A percentile compares a stretch with the other conserved stretches of the same genome.
phyloP scores from a whole-genome alignment of 2,888 invertebrate species.

The Myopa tessellatipennis region DNA sequence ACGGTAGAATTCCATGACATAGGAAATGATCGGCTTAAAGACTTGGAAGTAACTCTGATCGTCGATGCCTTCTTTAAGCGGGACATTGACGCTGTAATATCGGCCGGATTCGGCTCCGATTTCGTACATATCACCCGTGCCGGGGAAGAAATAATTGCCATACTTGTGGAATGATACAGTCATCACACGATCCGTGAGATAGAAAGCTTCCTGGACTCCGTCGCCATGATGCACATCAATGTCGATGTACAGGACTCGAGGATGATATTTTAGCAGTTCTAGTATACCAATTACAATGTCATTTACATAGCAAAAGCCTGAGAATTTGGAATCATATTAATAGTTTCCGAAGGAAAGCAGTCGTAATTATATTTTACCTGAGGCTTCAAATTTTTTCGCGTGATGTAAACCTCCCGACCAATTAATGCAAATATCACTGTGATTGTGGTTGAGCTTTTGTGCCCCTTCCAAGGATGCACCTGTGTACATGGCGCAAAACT shows the following conservation, averaged over 20 bases:
- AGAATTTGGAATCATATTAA: not conserved
- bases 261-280: constrained; percentile 93
- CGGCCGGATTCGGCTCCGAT: constrained; percentile 95
- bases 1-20: constrained; percentile 95
- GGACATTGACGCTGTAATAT: constrained; percentile 98
- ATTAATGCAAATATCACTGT: constrained; percentile 97
- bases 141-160: constrained; percentile 97
- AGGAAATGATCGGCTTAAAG: constrained; percentile 92
- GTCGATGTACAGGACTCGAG: constrained; percentile 95
- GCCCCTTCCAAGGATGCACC: constrained; percentile 98
- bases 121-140: constrained; percentile 99
- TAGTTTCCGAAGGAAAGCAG: not conserved
- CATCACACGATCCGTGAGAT: constrained; percentile 97
- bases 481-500: constrained; percentile 98
- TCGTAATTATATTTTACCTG: constrained; percentile 72
- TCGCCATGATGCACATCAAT: constrained; percentile 97
- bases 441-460: constrained; percentile 93
- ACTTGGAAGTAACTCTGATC: constrained; percentile 92
- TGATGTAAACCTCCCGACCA: constrained; percentile 99
- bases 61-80: constrained; percentile 97
- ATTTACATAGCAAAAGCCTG: constrained; percentile 98
- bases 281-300: constrained; percentile 98
- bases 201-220: constrained; percentile 98
- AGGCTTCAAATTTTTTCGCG: constrained; percentile 98
- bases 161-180: constrained; percentile 99